Evolutionary conservation across 2,113 vertebrate species (phyloP).

Genomic region (Cololabis saira): DNA sequence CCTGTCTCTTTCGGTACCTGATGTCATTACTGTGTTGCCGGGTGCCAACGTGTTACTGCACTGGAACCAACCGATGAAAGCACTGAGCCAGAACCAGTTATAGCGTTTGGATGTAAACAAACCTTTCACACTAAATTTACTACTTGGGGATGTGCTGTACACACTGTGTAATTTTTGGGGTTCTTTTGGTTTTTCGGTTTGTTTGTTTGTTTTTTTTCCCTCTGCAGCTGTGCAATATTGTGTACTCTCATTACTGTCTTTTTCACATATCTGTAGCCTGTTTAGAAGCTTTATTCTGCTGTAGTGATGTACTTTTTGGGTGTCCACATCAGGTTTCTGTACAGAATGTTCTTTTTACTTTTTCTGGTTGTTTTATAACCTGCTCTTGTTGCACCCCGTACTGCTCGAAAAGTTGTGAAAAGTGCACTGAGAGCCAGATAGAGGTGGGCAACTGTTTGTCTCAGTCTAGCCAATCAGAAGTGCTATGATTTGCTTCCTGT

Average conservation of each 20-base stretch:
- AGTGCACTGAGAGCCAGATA: conserved; percentile 67
- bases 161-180: conserved; percentile 39
- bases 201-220: conserved; percentile 12
- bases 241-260: conserved; percentile 46
- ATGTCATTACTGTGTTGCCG: conserved; percentile 65
- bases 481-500: conserved; percentile 45
- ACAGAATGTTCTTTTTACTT: conserved; percentile 35
- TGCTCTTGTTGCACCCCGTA: conserved; percentile 38
- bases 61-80: conserved; percentile 77
- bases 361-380: conserved; percentile 21
- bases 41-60: conserved; percentile 75
- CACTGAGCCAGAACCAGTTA: conserved; percentile 76
- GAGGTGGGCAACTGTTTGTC: conserved; percentile 24
- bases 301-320: conserved; percentile 50
- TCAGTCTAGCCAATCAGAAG: conserved; percentile 55
- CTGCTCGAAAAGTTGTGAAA: conserved; percentile 45
- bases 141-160: conserved; percentile 59
- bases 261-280: conserved; percentile 42
- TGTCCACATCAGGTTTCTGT: conserved; percentile 63
- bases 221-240: conserved; percentile 73
- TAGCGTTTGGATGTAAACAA: conserved; percentile 76
- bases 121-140: conserved; percentile 62
- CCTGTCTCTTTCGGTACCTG: conserved; percentile 69
- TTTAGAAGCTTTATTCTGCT: conserved; percentile 49
- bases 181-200: no score